Conservation (phyloP, 2,113 vertebrate species). For the Lepus europaeus region DNA sequence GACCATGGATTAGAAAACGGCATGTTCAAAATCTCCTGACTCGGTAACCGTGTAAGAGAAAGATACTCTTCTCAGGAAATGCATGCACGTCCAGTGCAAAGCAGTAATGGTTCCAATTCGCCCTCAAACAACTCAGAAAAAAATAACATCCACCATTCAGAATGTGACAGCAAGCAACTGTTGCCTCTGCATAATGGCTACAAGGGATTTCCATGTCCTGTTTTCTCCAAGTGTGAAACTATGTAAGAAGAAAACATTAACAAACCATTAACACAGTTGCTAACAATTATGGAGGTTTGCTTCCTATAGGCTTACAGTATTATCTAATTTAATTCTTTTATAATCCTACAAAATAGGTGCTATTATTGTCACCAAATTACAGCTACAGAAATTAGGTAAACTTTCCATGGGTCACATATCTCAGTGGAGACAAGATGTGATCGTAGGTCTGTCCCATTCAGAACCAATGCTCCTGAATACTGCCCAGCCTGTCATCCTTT, state of each 20-base stretch:
- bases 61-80: neutral
- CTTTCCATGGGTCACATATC: neutral
- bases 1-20: neutral
- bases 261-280: neutral
- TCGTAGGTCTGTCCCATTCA: neutral
- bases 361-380: neutral
- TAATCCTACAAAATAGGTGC: neutral
- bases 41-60: neutral
- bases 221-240: conserved; percentile 20
- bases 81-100: neutral
- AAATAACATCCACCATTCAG: neutral
- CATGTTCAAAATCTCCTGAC: neutral
- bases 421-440: neutral
- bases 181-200: neutral
- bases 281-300: neutral
- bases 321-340: neutral
- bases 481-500: neutral
- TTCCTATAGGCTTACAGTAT: neutral
- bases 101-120: neutral
- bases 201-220: neutral
- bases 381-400: neutral
- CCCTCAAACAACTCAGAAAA: too few species aligned
- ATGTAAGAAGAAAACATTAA: neutral
- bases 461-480: neutral
- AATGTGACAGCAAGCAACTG: neutral